Evolutionary conservation across 2,113 vertebrate species (phyloP).

Genomic region (Cottus gobio): DNA sequence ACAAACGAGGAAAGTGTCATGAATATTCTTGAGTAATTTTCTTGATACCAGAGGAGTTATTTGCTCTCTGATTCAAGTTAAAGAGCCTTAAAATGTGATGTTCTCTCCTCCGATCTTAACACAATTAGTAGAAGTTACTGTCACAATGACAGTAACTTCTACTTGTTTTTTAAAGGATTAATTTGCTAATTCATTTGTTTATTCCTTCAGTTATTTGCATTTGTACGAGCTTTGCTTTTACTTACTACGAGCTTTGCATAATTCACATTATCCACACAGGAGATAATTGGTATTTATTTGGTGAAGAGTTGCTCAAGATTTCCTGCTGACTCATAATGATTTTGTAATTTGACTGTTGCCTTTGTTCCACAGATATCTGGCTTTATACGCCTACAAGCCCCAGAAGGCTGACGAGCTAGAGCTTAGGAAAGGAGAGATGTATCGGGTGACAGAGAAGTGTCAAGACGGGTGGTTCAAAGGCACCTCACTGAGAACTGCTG

Average conservation of each 20-base stretch:
- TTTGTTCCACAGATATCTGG: conserved; percentile 87
- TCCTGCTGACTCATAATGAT: not conserved
- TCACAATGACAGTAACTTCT: not conserved
- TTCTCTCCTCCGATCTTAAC: not conserved
- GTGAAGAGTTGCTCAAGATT: conserved; percentile 10
- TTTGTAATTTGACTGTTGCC: conserved; percentile 6
- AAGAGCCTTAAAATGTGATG: not conserved
- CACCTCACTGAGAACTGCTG: conserved; percentile 90
- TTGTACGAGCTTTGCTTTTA: conserved; percentile 4
- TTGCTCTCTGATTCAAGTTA: conserved; percentile 4
- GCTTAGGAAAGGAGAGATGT: conserved; percentile 97
- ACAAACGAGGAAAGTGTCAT: not conserved
- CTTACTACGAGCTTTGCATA: too few relatives aligned
- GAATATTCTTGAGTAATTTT: conserved; percentile 8
- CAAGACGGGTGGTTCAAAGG: conserved; percentile 99
- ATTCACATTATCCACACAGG: conserved; percentile 2
- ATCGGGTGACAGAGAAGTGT: conserved; percentile 97
- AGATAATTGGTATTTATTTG: conserved; percentile 3
- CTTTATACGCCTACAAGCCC: conserved; percentile 96
- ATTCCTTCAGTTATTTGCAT: conserved; percentile 12
- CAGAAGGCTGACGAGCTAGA: conserved; percentile 98
- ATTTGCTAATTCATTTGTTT: conserved; percentile 7
- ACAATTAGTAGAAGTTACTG: too few relatives aligned
- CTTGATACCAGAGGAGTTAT: not conserved
- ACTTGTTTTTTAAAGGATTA: not conserved